Percentiles rank a stretch among this genome's conserved stretches.
Evolutionary conservation across 2,797 vertebrate genomes (phyloP).

Genomic region (Enteromius trimaculatus): DNA sequence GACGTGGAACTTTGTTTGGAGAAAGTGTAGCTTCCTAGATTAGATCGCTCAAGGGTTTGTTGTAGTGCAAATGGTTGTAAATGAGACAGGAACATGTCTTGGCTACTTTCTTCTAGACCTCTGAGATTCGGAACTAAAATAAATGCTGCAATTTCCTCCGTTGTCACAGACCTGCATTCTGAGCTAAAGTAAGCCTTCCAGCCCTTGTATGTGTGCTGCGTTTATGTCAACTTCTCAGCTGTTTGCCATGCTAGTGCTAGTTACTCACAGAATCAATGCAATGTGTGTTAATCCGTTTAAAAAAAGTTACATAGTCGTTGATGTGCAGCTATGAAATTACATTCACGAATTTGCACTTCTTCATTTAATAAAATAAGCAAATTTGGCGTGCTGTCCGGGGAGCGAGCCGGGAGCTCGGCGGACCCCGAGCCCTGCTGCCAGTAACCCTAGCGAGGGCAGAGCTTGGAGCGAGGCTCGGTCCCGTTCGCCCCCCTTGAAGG

Average conservation of each 20-base stretch:
- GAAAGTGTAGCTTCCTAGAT: constrained; percentile 16
- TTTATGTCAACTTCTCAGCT: background rate
- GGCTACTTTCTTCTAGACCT: background rate
- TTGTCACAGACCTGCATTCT: background rate
- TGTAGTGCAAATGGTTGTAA: constrained; percentile 23
- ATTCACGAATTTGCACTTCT: too few relatives aligned
- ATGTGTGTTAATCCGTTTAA: background rate
- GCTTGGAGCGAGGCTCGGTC: too few relatives aligned
- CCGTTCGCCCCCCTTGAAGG: too few relatives aligned
- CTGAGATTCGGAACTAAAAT: constrained; percentile 14
- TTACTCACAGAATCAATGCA: background rate
- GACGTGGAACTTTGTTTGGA: background rate
- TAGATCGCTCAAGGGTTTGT: constrained; percentile 35
- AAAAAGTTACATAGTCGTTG: background rate
- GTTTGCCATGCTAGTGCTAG: background rate
- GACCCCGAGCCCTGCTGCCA: too few relatives aligned
- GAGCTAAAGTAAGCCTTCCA: background rate
- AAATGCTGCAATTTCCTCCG: constrained; percentile 20
- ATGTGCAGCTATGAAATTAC: background rate
- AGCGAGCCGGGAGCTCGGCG: too few relatives aligned
- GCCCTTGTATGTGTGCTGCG: background rate
- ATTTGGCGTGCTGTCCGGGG: too few relatives aligned
- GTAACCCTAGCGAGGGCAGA: too few relatives aligned
- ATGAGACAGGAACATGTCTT: constrained; percentile 2
- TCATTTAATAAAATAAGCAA: too few relatives aligned